Evolutionary conservation across 1,140 invertebrate species (phyloP), one percentile per base, ranked within the genome.

Genomic region (Zaprionus camerounensis): DNA sequence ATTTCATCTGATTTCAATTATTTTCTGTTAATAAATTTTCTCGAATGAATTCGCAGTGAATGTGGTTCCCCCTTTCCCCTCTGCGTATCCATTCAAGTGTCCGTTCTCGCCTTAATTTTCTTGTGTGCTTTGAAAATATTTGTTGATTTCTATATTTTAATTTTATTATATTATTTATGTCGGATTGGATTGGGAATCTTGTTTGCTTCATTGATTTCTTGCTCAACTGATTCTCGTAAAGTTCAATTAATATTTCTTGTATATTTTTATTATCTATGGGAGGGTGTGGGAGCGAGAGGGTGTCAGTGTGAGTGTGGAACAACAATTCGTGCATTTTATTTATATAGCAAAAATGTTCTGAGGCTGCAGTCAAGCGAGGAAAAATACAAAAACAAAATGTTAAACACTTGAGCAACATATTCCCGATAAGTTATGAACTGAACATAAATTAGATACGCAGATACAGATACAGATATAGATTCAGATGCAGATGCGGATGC

Each of bases 271-370:
- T 34, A 31, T 36, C 15, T 38, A 6, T 20, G n/a, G n/a, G 17
- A 20, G 17, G n/a, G 17, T 22, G 9, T 20, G 38, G 15, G 17
- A 31, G 28, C 7, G 28, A 9, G 28, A 11, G 46, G 7, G 17
- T 74, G 34, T 38, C 12, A 58, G 22, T 59, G 63, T 20, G 17
- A 3, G 17, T 22, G 53, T 15, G 5, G n/a, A 71, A 22, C 72
- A 75, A 64, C 59, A 75, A 71, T 75, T 75, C 49, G 53, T 58
- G 68, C 58, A 71, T 75, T 71, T 64, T 76, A 71, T 76, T 76
- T 76, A 59, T 71, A 38, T 73, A 68, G 26, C 51, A 57, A 58
- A 41, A 72, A 26, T 69, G 15, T 62, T 61, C 22, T 20, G 20
- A 17, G 53, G 24, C 53, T 71, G 68, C 73, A 71, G 72, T 31